Evolutionary conservation across 2,797 vertebrate genomes (phyloP).

Genomic region (Bovichtus diacanthus): DNA sequence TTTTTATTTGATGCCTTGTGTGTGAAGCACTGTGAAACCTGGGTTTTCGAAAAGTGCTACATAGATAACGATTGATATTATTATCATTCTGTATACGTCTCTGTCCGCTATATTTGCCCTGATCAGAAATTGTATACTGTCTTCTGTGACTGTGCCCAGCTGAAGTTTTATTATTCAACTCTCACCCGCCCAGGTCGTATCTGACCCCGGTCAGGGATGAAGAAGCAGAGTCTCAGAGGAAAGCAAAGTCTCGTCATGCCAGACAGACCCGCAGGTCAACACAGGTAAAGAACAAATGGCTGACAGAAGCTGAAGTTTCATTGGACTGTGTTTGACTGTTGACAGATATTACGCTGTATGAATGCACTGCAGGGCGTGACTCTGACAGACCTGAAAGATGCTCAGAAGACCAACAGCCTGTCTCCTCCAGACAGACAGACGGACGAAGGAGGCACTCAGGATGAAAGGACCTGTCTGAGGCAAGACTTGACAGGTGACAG

Average conservation of each 20-base stretch:
- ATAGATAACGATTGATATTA: too few relatives aligned
- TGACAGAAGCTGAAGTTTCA: not conserved
- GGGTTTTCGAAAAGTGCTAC: too few relatives aligned
- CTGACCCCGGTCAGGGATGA: constrained; percentile 92
- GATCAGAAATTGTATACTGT: too few relatives aligned
- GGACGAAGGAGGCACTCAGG: constrained; percentile 70
- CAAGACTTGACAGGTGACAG: constrained; percentile 53
- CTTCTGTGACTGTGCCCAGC: not conserved
- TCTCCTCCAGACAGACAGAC: constrained; percentile 80
- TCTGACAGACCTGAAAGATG: constrained; percentile 92
- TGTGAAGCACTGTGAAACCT: too few relatives aligned
- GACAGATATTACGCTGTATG: constrained; percentile 16
- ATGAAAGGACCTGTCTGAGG: constrained; percentile 50
- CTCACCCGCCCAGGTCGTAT: constrained; percentile 71
- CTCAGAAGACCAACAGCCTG: constrained; percentile 87
- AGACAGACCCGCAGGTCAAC: constrained; percentile 94
- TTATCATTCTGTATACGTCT: too few relatives aligned
- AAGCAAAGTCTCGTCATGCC: constrained; percentile 93
- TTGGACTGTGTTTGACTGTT: not conserved
- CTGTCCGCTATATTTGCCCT: too few relatives aligned
- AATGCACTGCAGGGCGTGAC: constrained; percentile 89
- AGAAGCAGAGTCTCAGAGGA: constrained; percentile 94
- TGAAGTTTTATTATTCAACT: not conserved
- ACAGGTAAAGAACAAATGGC: constrained; percentile 82
- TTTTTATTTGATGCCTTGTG: too few relatives aligned